phyloP scores from a whole-genome alignment of 1,140 invertebrate genomes.

The Pteromalus puparum region DNA sequence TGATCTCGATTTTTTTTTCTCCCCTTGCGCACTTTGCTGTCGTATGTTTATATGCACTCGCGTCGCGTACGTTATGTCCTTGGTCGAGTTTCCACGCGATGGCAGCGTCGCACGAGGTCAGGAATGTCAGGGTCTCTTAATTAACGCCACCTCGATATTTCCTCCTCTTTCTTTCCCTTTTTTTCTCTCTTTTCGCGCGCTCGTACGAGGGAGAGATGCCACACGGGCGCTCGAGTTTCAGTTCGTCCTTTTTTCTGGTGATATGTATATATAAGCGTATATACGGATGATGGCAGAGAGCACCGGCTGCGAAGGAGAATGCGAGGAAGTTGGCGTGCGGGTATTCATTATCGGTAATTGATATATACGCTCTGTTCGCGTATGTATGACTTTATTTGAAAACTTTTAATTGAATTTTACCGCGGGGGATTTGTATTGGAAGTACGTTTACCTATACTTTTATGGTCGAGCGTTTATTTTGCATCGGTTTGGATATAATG shows the following conservation, averaged over 20 bases:
- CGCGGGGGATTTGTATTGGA: neutral
- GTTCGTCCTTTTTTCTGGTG: neutral
- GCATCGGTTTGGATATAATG: too few species aligned
- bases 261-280: too few species aligned
- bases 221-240: neutral
- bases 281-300: too few species aligned
- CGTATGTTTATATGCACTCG: neutral
- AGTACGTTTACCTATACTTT: neutral
- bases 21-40: neutral
- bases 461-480: too few species aligned
- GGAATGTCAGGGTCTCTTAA: conserved; percentile 54
- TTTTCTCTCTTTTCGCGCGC: conserved; percentile 38
- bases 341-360: neutral
- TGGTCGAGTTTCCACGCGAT: conserved; percentile 45
- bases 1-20: conserved; percentile 23
- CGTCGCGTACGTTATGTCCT: conserved; percentile 3
- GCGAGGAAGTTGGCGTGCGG: neutral
- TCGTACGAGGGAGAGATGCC: neutral
- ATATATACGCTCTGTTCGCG: neutral
- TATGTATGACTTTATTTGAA: neutral
- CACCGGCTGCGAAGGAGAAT: neutral
- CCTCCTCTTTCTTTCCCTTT: conserved; percentile 36
- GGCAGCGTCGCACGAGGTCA: conserved; percentile 46
- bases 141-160: conserved; percentile 47
- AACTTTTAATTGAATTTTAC: neutral